phyloP scores from a whole-genome alignment of 1,140 invertebrate genomes.

The Trissolcus basalis region DNA sequence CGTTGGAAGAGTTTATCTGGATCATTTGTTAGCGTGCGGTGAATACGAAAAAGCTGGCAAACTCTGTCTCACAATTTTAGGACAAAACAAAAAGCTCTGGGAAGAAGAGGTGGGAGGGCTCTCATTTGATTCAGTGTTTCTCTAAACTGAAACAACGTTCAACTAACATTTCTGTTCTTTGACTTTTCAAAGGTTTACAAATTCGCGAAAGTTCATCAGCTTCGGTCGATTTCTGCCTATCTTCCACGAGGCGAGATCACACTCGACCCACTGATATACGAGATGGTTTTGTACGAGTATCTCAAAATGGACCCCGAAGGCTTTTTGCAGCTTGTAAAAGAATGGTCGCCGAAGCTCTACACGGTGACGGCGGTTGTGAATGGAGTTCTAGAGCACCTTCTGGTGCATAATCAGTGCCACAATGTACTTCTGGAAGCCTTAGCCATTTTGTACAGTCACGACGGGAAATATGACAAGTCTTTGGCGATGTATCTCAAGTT shows the following conservation, averaged over 20 bases:
- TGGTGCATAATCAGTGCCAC: conserved; percentile 82
- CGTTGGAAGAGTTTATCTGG: conserved; percentile 89
- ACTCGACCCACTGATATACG: conserved; percentile 92
- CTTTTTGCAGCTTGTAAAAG: conserved; percentile 91
- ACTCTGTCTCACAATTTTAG: conserved; percentile 87
- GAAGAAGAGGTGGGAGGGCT: conserved; percentile 92
- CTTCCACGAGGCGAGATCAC: conserved; percentile 84
- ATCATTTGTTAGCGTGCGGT: conserved; percentile 85
- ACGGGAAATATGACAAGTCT: conserved; percentile 94
- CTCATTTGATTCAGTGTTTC: no score
- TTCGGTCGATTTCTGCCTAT: conserved; percentile 90
- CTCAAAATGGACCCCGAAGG: conserved; percentile 89
- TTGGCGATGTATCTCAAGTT: conserved; percentile 93
- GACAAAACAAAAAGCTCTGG: conserved; percentile 92
- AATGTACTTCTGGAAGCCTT: conserved; percentile 89
- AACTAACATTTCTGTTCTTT: no score
- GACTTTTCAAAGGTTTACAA: conserved; percentile 81
- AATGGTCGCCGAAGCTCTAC: conserved; percentile 92
- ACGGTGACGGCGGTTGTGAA: conserved; percentile 91
- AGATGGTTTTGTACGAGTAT: conserved; percentile 96
- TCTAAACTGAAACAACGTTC: not conserved
- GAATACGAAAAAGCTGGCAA: conserved; percentile 90
- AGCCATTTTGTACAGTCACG: conserved; percentile 93
- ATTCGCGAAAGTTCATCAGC: conserved; percentile 89
- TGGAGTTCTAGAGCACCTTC: conserved; percentile 85